These are phyloP conservation scores for Adelges cooleyi DNA, from an alignment of 1,140 invertebrate species.

Conservation along the genomic window DNA sequence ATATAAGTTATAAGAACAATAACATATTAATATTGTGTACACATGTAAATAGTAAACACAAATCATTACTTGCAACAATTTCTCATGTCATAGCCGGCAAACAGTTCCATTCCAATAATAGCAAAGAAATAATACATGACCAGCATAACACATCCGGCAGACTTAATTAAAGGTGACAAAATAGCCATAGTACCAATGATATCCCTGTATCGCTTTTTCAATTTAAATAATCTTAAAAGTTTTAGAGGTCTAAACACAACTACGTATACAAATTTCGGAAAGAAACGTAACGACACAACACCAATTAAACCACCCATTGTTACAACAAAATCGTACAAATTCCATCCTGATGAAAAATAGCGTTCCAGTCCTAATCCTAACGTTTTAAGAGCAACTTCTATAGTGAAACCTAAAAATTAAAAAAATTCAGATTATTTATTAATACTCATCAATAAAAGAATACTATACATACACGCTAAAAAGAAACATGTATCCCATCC, in stretches of 20 bases:
- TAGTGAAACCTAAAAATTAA: conserved; percentile 59
- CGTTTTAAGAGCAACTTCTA: conserved; percentile 63
- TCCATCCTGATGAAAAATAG: conserved; percentile 76
- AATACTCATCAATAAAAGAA: background rate
- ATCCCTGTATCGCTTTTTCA: conserved; percentile 77
- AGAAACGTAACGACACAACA: conserved; percentile 50
- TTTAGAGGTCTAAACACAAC: conserved; percentile 59
- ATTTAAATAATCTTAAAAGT: conserved; percentile 55
- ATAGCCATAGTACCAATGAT: conserved; percentile 81
- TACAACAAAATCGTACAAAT: conserved; percentile 69
- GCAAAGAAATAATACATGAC: conserved; percentile 85
- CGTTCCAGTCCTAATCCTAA: conserved; percentile 55
- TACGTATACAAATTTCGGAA: conserved; percentile 56
- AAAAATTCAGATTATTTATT: conserved; percentile 6
- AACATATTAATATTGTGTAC: background rate
- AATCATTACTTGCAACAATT: conserved; percentile 73
- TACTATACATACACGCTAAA: conserved; percentile 47
- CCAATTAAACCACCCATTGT: conserved; percentile 56
- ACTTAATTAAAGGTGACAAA: conserved; percentile 53
- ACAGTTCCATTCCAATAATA: conserved; percentile 83
- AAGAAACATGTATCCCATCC: conserved; percentile 66
- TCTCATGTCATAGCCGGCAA: conserved; percentile 59
- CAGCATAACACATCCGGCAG: conserved; percentile 67
- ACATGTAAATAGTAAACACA: background rate
- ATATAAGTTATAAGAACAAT: background rate